phyloP scores from a whole-genome alignment of 2,797 vertebrate genomes.

The Sebastolobus altivelis region DNA sequence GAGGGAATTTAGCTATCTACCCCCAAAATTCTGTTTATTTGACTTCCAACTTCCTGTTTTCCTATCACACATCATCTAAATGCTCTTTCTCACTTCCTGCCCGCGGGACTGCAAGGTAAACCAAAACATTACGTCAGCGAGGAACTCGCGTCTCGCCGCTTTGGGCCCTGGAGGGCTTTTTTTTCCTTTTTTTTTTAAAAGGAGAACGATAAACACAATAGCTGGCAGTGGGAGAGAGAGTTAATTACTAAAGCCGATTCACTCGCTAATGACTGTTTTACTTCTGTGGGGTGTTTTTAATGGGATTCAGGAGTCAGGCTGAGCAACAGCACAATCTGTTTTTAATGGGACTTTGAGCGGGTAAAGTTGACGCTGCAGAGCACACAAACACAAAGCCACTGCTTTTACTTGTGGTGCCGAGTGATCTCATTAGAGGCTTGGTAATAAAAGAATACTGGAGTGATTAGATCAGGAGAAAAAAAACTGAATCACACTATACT shows the following conservation, averaged over 20 bases:
- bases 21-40: conserved; percentile 71
- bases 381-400: conserved; percentile 58
- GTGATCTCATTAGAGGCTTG: conserved; percentile 72
- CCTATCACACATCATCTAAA: conserved; percentile 76
- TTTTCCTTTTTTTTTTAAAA: neutral
- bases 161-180: conserved; percentile 58
- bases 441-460: conserved; percentile 64
- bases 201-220: conserved; percentile 70
- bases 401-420: conserved; percentile 58
- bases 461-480: conserved; percentile 58
- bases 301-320: conserved; percentile 71
- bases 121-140: conserved; percentile 77
- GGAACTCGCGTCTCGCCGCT: conserved; percentile 62
- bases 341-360: conserved; percentile 73
- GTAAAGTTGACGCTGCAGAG: conserved; percentile 49
- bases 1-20: conserved; percentile 62
- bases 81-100: conserved; percentile 78
- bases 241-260: conserved; percentile 79
- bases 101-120: conserved; percentile 77
- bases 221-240: conserved; percentile 69
- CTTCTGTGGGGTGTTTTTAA: conserved; percentile 77
- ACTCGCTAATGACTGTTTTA: conserved; percentile 76
- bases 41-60: conserved; percentile 80
- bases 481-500: conserved; percentile 26
- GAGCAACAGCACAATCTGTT: conserved; percentile 68